These are phyloP conservation scores for Knipowitschia caucasica DNA, from an alignment of 2,797 vertebrate genomes.

Conservation along the genomic window DNA sequence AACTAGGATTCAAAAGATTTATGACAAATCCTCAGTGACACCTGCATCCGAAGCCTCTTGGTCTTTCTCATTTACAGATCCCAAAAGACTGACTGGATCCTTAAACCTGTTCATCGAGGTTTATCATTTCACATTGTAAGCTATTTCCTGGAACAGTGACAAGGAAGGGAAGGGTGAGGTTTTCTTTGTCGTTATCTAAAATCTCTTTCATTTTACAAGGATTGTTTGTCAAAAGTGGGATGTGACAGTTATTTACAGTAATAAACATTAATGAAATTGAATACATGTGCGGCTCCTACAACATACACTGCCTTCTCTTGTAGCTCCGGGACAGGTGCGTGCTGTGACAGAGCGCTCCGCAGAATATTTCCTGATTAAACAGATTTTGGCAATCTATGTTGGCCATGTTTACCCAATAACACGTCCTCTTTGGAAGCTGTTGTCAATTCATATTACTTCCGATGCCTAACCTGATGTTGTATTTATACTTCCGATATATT, in stretches of 20 bases:
- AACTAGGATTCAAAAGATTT: not conserved
- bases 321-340: conserved; percentile 28
- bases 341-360: conserved; percentile 22
- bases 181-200: not conserved
- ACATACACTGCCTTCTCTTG: conserved; percentile 4
- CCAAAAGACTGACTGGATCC: not conserved
- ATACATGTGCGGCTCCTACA: not conserved
- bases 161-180: not conserved
- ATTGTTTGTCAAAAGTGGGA: not conserved
- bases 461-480: not conserved
- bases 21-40: conserved; percentile 6
- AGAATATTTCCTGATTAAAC: conserved; percentile 49
- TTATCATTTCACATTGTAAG: not conserved
- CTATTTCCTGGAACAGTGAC: not conserved
- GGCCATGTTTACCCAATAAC: conserved; percentile 31
- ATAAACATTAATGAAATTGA: no score
- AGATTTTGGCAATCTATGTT: conserved; percentile 50
- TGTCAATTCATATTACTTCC: conserved; percentile 26
- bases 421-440: conserved; percentile 29
- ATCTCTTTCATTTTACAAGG: no score
- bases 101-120: conserved; percentile 25
- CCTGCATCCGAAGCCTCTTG: not conserved
- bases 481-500: no score
- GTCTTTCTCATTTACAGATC: conserved; percentile 2
- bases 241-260: no score